phyloP scores from a whole-genome alignment of 64 coral and sea anemone genomes.

The Porites australiensis region DNA sequence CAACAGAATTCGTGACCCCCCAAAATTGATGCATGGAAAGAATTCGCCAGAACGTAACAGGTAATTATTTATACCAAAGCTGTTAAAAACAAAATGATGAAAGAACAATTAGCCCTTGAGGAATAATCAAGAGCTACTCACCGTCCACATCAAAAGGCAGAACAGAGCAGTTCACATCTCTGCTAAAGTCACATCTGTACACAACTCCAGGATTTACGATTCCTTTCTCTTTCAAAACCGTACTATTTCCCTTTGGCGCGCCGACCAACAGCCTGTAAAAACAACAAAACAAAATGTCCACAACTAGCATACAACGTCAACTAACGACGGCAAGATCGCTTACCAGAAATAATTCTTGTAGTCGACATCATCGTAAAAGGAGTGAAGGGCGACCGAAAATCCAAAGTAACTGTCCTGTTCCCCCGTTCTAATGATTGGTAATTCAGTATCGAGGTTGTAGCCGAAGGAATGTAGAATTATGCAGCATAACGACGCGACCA shows the following conservation, averaged over 20 bases:
- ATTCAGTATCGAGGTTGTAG: constrained; percentile 66
- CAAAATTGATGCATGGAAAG: no score
- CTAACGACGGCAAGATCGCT: not conserved
- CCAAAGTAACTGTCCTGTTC: constrained; percentile 74
- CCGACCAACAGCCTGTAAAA: constrained; percentile 64
- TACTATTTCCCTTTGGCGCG: constrained; percentile 56
- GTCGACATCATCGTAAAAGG: not conserved
- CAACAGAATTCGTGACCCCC: not conserved
- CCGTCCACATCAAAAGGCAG: not conserved
- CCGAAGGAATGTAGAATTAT: constrained; percentile 44
- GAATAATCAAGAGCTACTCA: not conserved
- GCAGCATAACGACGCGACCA: not conserved
- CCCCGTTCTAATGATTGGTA: constrained; percentile 54
- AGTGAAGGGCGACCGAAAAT: constrained; percentile 61
- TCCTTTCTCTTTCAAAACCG: not conserved
- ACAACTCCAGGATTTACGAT: constrained; percentile 50
- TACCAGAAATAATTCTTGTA: constrained; percentile 1
- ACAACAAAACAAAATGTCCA: not conserved
- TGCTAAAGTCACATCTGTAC: constrained; percentile 51
- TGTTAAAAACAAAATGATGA: not conserved
- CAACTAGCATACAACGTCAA: not conserved
- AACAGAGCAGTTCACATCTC: not conserved
- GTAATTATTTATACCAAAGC: not conserved
- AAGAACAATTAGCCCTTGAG: not conserved
- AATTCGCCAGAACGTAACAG: constrained; percentile 2